Evolutionary conservation across 1,140 invertebrate genomes (phyloP).

Genomic region (Galendromus occidentalis): DNA sequence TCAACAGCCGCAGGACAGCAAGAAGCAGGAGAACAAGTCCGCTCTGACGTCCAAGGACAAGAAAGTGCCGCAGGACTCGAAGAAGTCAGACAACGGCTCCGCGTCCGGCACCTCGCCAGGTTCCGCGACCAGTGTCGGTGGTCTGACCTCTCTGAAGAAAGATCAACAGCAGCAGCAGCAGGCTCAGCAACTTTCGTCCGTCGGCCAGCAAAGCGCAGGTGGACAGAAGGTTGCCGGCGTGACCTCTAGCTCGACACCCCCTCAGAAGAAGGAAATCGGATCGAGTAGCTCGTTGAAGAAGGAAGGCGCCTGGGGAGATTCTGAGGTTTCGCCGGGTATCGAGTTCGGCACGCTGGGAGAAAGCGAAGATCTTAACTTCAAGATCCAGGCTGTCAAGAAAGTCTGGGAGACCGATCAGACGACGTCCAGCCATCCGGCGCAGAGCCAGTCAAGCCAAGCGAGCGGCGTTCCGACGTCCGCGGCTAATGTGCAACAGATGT

Average conservation of each 20-base stretch:
- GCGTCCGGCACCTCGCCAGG: too few relatives aligned
- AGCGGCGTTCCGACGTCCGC: too few relatives aligned
- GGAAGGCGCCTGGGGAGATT: slow-evolving; percentile 1
- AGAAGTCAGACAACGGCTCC: too few relatives aligned
- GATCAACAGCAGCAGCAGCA: slow-evolving; percentile 4
- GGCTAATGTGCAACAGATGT: too few relatives aligned
- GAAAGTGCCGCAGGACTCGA: too few relatives aligned
- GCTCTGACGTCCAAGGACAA: too few relatives aligned
- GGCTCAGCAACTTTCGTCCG: background rate
- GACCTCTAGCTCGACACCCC: background rate
- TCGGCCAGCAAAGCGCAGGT: background rate
- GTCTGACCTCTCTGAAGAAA: background rate
- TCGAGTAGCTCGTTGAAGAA: background rate
- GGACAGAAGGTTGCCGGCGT: background rate
- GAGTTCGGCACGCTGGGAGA: slow-evolving; percentile 6
- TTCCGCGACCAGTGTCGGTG: too few relatives aligned
- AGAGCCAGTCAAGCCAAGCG: too few relatives aligned
- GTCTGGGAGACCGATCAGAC: background rate
- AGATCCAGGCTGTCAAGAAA: slow-evolving; percentile 7
- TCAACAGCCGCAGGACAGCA: too few relatives aligned
- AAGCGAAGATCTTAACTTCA: slow-evolving; percentile 5
- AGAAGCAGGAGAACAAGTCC: too few relatives aligned
- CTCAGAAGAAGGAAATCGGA: background rate
- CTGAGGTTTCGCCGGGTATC: background rate
- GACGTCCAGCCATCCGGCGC: too few relatives aligned